Percentiles rank a stretch among this genome's conserved stretches.
Conservation (phyloP, 2,113 vertebrate genomes). For the Megaceryle torquata region DNA sequence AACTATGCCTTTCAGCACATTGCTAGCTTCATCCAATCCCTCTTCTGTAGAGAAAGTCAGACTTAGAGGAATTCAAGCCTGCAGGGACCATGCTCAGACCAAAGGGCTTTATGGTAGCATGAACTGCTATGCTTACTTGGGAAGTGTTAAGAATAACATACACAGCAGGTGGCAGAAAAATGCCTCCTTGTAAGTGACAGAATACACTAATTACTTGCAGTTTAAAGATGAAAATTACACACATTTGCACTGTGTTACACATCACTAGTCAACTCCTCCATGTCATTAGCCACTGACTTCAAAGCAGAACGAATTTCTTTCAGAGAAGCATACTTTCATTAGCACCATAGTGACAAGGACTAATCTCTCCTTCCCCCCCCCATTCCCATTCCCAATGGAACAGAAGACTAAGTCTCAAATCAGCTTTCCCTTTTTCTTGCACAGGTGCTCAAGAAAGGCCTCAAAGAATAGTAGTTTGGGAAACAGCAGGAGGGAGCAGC, state of each 20-base stretch:
- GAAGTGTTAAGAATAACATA: background rate
- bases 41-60: background rate
- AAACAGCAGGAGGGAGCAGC: background rate
- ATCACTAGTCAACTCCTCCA: background rate
- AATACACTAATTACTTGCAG: background rate
- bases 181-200: background rate
- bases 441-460: background rate
- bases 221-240: background rate
- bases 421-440: background rate
- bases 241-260: background rate
- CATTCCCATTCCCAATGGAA: background rate
- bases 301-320: background rate
- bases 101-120: background rate
- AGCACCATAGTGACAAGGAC: background rate
- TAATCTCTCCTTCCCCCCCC: background rate
- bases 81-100: background rate
- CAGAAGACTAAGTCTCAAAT: background rate
- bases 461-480: background rate
- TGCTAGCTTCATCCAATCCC: background rate
- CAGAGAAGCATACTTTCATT: background rate
- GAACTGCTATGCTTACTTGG: background rate
- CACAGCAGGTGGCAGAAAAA: conserved; percentile 7
- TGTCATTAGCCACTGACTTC: conserved; percentile 6
- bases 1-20: background rate
- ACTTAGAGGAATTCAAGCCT: background rate